Evolutionary conservation across 2,113 vertebrate species (phyloP), one percentile per base, ranked within the genome.

Genomic region (Clinocottus analis): DNA sequence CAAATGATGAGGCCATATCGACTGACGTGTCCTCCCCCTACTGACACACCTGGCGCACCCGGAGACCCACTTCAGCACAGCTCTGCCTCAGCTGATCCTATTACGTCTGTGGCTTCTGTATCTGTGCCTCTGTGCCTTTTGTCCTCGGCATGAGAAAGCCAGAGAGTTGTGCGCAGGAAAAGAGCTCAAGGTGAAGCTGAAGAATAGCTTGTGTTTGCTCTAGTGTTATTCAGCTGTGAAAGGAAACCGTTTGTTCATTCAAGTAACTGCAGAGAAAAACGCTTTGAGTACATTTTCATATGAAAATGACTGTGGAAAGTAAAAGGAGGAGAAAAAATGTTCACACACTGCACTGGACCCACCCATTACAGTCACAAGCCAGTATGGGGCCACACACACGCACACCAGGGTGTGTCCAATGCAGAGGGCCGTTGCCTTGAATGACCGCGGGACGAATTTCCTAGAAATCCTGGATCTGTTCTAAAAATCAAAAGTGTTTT

Each of bases 361-460:
- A 72, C 87, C 86, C 89, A 83, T 71, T 21, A 29, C 72, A 70
- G 78, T 90, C 86, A 74, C 79, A 85, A 75, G 77, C 39, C 86
- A 79, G 70, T 31, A 74, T 41, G 14, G 65, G 84, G 82, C 82
- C 87, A 86, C 84, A 72, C 70, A 59, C 78, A 43, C 75, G 85
- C 66, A 79, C 74, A 70, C 75, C 71, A 67, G 88, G 88, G 87
- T 82, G 85, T 79, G 83, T 90, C 87, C 83, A n/a, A 9, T 72
- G 62, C 69, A 67, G 61, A 68, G 71, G 53, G 49, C 75, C 64
- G 81, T 75, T 80, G 58, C 80, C 79, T 76, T 75, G 64, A 83
- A 80, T 55, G 37, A 77, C 80, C 51, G 64, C 10, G 27, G 78
- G 41, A 78, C 10, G 70, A 67, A 83, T 81, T 89, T 83, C 70